Conservation (phyloP, 2,888 invertebrate species). For the Tillus elongatus region DNA sequence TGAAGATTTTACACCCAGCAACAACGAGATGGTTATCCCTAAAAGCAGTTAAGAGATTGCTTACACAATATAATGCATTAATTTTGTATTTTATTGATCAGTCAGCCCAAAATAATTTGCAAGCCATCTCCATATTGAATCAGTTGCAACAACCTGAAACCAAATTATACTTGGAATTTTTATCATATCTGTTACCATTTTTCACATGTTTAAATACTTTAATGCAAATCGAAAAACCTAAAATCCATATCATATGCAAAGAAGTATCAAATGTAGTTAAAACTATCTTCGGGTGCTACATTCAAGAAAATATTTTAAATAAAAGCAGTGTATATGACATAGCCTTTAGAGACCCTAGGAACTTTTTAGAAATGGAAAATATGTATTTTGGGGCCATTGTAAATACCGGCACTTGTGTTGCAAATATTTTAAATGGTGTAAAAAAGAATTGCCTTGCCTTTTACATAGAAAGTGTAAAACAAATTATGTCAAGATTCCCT, state of each 20-base stretch:
- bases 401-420: background rate
- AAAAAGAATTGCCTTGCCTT: background rate
- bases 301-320: background rate
- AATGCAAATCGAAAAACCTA: slow-evolving; percentile 9
- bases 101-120: slow-evolving; percentile 8
- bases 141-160: slow-evolving; percentile 10
- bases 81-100: slow-evolving; percentile 10
- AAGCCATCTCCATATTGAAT: slow-evolving; percentile 6
- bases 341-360: background rate
- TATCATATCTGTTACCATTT: slow-evolving; percentile 8
- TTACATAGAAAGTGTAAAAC: slow-evolving; percentile 2
- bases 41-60: slow-evolving; percentile 7
- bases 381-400: slow-evolving; percentile 1
- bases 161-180: slow-evolving; percentile 9
- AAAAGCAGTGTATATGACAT: slow-evolving; percentile 2
- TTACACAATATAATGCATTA: slow-evolving; percentile 10
- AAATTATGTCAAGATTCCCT: slow-evolving; percentile 1
- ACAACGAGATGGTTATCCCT: slow-evolving; percentile 10
- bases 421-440: slow-evolving; percentile 3
- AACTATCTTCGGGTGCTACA: slow-evolving; percentile 2
- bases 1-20: slow-evolving; percentile 11
- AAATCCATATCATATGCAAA: slow-evolving; percentile 8
- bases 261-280: too few species aligned
- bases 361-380: slow-evolving; percentile 1
- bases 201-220: slow-evolving; percentile 7